phyloP scores from a whole-genome alignment of 2,797 vertebrate species.

The Melanotaenia nigrans region DNA sequence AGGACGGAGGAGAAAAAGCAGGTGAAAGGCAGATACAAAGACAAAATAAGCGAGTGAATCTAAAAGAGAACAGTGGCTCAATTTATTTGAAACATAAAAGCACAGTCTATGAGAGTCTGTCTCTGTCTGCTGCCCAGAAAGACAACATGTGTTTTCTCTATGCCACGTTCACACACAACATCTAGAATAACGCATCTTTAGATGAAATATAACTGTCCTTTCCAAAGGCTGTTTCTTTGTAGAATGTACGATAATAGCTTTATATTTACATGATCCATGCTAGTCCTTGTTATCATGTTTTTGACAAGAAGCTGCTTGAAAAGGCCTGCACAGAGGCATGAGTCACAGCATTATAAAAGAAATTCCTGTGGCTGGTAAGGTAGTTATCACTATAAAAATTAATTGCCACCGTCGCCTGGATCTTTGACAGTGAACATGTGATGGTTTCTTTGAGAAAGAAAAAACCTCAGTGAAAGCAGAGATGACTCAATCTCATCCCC shows the following conservation, averaged over 20 bases:
- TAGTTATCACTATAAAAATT: constrained; percentile 66
- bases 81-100: constrained; percentile 28
- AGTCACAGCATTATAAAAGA: constrained; percentile 59
- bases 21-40: constrained; percentile 13
- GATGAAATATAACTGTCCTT: neutral
- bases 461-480: constrained; percentile 52
- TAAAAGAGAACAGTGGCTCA: neutral
- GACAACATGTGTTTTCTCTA: neutral
- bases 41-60: neutral
- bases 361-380: constrained; percentile 54
- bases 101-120: neutral
- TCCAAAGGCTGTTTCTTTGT: neutral
- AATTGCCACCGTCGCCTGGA: constrained; percentile 59
- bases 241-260: neutral
- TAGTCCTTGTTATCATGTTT: constrained; percentile 1
- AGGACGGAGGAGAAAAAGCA: constrained; percentile 2
- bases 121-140: neutral
- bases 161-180: neutral
- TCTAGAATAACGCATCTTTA: neutral
- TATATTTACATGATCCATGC: neutral
- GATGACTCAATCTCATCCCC: constrained; percentile 71
- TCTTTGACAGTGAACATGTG: constrained; percentile 56
- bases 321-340: constrained; percentile 35
- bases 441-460: constrained; percentile 61
- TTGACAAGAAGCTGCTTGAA: constrained; percentile 34